These are phyloP conservation scores for Ectobius pallidus DNA, from an alignment of 2,888 invertebrate genomes.

Conservation along the genomic window DNA sequence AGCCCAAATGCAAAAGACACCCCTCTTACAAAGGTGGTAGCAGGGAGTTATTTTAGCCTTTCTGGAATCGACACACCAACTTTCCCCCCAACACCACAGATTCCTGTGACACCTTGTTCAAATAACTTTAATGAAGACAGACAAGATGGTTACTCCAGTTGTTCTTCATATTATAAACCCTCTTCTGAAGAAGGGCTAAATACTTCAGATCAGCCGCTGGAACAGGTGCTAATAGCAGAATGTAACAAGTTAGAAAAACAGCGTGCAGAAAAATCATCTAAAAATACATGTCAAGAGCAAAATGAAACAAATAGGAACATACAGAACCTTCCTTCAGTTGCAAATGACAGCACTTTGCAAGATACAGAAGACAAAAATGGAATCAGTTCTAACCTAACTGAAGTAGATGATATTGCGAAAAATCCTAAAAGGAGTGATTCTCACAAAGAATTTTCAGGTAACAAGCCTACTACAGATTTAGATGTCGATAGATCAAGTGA, in stretches of 20 bases:
- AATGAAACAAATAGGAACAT: too few relatives aligned
- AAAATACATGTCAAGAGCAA: too few relatives aligned
- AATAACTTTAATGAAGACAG: background rate
- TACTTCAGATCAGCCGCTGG: background rate
- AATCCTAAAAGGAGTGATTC: too few relatives aligned
- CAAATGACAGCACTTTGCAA: too few relatives aligned
- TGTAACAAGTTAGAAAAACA: constrained; percentile 23
- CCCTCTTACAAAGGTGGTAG: constrained; percentile 28
- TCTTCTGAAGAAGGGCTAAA: background rate
- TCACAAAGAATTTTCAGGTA: too few relatives aligned
- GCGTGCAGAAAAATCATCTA: background rate
- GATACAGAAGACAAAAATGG: too few relatives aligned
- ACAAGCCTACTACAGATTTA: too few relatives aligned
- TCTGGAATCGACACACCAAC: constrained; percentile 33
- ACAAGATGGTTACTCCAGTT: constrained; percentile 34
- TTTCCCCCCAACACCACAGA: constrained; percentile 37
- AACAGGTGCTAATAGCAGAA: constrained; percentile 32
- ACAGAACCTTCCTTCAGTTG: too few relatives aligned
- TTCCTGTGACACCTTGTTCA: constrained; percentile 33
- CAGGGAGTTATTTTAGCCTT: background rate
- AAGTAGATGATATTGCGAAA: too few relatives aligned
- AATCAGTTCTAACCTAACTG: too few relatives aligned
- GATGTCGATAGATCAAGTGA: too few relatives aligned
- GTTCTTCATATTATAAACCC: constrained; percentile 38
- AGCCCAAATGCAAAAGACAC: constrained; percentile 35